These are phyloP conservation scores for Baryphthengus martii DNA, from an alignment of 2,113 vertebrate species.

Conservation along the genomic window DNA sequence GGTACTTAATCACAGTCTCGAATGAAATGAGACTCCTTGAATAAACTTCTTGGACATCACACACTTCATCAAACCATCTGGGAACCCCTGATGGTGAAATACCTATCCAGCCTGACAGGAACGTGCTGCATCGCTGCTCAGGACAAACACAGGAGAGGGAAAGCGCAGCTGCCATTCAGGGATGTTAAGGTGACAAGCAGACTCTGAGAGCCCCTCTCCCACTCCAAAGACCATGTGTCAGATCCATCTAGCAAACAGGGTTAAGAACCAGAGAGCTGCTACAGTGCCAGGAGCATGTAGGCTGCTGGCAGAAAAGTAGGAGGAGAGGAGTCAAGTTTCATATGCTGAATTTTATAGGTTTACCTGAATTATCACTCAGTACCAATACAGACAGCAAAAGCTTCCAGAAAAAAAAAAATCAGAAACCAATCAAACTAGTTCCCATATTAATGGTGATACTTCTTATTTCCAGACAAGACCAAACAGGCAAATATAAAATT, in stretches of 20 bases:
- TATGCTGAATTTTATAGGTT: not conserved
- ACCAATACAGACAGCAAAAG: not conserved
- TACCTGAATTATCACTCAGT: not conserved
- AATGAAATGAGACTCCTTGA: not conserved
- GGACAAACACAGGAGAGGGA: not conserved
- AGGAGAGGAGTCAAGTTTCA: not conserved
- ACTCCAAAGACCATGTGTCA: not conserved
- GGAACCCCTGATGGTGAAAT: not conserved
- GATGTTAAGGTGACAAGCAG: rapidly evolving
- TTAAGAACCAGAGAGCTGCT: not conserved
- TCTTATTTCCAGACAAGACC: not conserved
- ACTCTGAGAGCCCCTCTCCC: rapidly evolving
- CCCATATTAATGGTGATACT: not conserved
- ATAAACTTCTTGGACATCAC: not conserved
- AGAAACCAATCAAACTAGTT: not conserved
- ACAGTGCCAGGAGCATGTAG: not conserved
- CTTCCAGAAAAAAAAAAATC: not conserved
- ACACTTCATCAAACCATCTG: not conserved
- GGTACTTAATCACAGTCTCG: not conserved
- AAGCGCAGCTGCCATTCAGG: not conserved
- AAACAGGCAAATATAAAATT: not conserved
- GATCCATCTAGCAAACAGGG: not conserved
- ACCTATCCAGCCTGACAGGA: not conserved
- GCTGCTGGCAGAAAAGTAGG: not conserved
- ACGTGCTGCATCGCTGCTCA: not conserved